A percentile compares a stretch with the other conserved stretches of the same genome.
Conservation (phyloP, 2,888 invertebrate species). For the Caenorhabditis sp. region DNA sequence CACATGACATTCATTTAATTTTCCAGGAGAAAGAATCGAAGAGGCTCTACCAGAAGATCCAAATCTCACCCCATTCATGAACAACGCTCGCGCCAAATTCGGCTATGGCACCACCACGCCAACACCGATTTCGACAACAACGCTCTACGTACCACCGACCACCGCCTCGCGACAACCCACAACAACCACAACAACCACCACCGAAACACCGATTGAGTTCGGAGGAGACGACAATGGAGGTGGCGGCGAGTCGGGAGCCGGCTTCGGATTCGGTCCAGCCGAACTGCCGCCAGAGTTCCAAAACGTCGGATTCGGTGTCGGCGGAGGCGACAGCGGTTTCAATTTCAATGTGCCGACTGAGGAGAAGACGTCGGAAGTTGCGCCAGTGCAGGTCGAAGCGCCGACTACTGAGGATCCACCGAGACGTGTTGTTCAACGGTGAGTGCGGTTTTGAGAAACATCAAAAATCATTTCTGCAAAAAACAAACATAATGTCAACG, state of each 20-base stretch:
- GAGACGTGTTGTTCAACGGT: slow-evolving; percentile 29
- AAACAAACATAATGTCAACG: too few species aligned
- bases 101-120: slow-evolving; percentile 37
- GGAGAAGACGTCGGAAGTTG: slow-evolving; percentile 11
- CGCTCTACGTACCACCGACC: slow-evolving; percentile 37
- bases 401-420: slow-evolving; percentile 27
- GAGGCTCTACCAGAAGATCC: slow-evolving; percentile 45
- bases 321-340: slow-evolving; percentile 47
- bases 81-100: slow-evolving; percentile 48
- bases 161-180: slow-evolving; percentile 46
- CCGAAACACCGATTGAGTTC: slow-evolving; percentile 28
- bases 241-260: slow-evolving; percentile 45
- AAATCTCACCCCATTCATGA: slow-evolving; percentile 54
- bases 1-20: slow-evolving; percentile 1
- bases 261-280: slow-evolving; percentile 53
- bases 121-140: slow-evolving; percentile 24
- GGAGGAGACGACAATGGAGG: slow-evolving; percentile 21
- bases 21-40: slow-evolving; percentile 27
- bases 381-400: slow-evolving; percentile 12
- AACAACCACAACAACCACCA: slow-evolving; percentile 47
- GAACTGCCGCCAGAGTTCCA: slow-evolving; percentile 57
- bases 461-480: background rate
- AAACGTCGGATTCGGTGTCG: slow-evolving; percentile 49
- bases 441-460: too few species aligned
- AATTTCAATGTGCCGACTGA: slow-evolving; percentile 43